Evolutionary conservation across 2,888 invertebrate species (phyloP), one percentile per base, ranked within the genome.

Genomic region (Exocentrus adspersus): DNA sequence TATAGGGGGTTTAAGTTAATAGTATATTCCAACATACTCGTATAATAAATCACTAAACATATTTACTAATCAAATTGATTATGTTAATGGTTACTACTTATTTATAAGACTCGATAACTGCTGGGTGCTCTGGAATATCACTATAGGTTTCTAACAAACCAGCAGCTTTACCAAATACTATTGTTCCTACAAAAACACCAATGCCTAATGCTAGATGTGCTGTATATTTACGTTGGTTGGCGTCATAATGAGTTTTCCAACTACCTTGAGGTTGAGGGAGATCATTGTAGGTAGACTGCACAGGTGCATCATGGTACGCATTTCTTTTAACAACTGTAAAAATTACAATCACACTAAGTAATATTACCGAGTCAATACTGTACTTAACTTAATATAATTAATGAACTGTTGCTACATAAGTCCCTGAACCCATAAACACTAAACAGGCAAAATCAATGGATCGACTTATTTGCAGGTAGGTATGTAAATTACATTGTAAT

Each of bases 251-350:
- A 56, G 90, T 87, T 78, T 92, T 85, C 93, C 94, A 95, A 17
- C 90, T 89, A 59, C 94, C 94, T 62, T 85, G 83, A 1, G 94
- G 94, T 52, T 89, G 85, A 0, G 93, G 92, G 78, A 93, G 81
- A 78, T 94, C 93, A 74, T 93, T 90, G 88, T 92, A 89, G 9
- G 87, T 87, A 1, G 87, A 68, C 60, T 66, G 67, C 19, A 19
- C 59, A 45, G 64, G 62, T 32, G 51, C 60, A 28, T 62, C 61
- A 9, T 60, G 45, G 19, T 64, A 67, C 19, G 62, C 62, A 52
- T 72, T 57, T 63, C 71, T 73, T 45, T 68, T 66, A 10, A 64
- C 67, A 37, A 72, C 74, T 74, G 52, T 7, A 67, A 65, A 5
- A n/a, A n/a, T n/a, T n/a, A n/a, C n/a, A n/a, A n/a, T n/a, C n/a